These are phyloP conservation scores for Cyclopterus lumpus DNA, from an alignment of 2,797 vertebrate genomes.

Conservation along the genomic window DNA sequence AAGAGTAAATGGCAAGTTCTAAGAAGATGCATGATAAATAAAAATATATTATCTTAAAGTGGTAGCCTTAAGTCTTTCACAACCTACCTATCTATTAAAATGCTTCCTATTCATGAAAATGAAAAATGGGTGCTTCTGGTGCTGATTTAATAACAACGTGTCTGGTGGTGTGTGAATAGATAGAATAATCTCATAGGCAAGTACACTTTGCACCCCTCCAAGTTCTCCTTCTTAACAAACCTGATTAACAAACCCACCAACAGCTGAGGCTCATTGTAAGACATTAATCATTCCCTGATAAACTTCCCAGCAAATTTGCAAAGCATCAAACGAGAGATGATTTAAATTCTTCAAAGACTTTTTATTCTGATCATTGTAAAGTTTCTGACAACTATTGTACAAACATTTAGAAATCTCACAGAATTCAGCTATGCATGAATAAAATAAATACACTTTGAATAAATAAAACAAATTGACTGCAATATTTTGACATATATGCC, in stretches of 20 bases:
- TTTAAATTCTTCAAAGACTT: not conserved
- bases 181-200: not conserved
- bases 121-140: too few species aligned
- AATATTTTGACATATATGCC: not conserved
- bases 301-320: not conserved
- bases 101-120: too few species aligned
- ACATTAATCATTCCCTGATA: not conserved
- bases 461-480: not conserved
- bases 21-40: too few species aligned
- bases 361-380: conserved; percentile 33
- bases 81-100: not conserved
- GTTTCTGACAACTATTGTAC: conserved; percentile 5
- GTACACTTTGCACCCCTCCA: not conserved
- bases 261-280: too few species aligned
- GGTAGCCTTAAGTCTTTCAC: not conserved
- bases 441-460: not conserved
- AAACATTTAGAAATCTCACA: too few species aligned
- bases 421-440: not conserved
- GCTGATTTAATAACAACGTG: not conserved
- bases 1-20: too few species aligned
- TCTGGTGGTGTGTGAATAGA: not conserved
- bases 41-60: too few species aligned
- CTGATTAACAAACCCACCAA: not conserved
- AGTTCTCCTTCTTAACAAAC: not conserved
- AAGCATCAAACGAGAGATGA: conserved; percentile 16